Evolutionary conservation across 2,797 vertebrate genomes (phyloP).

Genomic region (Peromyscus attwateri): DNA sequence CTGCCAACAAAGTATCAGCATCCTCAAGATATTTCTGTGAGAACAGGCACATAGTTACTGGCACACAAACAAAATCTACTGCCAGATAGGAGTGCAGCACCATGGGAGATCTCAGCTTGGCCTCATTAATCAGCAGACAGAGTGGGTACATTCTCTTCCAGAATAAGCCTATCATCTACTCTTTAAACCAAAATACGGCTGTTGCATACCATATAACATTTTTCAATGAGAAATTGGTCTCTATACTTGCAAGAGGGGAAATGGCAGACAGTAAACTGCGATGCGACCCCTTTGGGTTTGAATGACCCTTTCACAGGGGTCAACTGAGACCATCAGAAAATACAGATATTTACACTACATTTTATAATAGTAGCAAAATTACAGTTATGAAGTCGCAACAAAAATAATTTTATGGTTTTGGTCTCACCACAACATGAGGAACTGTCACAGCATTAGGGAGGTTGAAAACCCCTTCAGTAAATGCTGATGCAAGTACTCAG

Average conservation of each 20-base stretch:
- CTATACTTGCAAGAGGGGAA: neutral
- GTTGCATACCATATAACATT: neutral
- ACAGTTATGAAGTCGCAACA: neutral
- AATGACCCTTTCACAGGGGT: neutral
- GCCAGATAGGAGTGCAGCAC: slow-evolving; percentile 19
- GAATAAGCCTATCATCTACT: neutral
- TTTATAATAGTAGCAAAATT: neutral
- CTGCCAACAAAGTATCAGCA: slow-evolving; percentile 46
- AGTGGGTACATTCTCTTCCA: slow-evolving; percentile 28
- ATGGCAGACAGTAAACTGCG: neutral
- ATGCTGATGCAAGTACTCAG: neutral
- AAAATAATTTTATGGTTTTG: neutral
- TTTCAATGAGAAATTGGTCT: slow-evolving; percentile 38
- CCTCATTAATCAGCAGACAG: neutral
- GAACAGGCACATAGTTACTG: slow-evolving; percentile 11
- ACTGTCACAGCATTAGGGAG: neutral
- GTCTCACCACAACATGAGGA: neutral
- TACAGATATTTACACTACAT: neutral
- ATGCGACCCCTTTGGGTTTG: neutral
- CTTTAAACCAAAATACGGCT: slow-evolving; percentile 46
- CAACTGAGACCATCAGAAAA: neutral
- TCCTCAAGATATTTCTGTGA: slow-evolving; percentile 51
- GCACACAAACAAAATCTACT: slow-evolving; percentile 1
- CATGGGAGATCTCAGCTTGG: slow-evolving; percentile 36
- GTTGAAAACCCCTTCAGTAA: neutral